Percentiles rank a stretch among this genome's conserved stretches.
Evolutionary conservation across 1,140 invertebrate species (phyloP).

Genomic region (Papilio machaon): DNA sequence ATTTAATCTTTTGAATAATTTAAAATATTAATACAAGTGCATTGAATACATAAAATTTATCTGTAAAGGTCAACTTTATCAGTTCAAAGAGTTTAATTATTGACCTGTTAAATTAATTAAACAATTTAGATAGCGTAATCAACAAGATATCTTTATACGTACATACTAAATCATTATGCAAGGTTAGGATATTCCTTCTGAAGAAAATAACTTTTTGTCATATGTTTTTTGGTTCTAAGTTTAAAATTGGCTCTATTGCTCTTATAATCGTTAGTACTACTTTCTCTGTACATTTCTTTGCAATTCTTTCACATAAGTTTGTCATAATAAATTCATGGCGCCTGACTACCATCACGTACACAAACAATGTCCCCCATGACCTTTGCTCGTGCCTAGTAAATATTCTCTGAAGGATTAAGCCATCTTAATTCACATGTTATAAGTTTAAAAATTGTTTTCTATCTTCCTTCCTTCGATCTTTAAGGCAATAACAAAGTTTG

Average conservation of each 20-base stretch:
- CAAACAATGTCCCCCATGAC: background rate
- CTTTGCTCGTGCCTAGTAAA: background rate
- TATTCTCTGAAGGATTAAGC: background rate
- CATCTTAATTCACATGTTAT: too few relatives aligned
- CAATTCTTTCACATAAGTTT: background rate
- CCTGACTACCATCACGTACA: background rate
- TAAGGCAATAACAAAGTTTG: too few relatives aligned
- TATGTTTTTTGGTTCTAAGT: too few relatives aligned
- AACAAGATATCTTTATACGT: background rate
- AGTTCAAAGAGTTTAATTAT: background rate
- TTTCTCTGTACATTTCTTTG: background rate
- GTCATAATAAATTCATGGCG: background rate
- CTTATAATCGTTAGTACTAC: background rate
- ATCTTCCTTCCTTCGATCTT: too few relatives aligned
- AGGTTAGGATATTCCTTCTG: too few relatives aligned
- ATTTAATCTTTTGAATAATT: background rate
- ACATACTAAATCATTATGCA: too few relatives aligned
- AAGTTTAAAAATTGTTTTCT: too few relatives aligned
- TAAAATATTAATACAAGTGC: background rate
- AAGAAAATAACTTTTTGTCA: too few relatives aligned
- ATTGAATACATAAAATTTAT: background rate
- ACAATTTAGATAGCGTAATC: background rate
- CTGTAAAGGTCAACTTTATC: background rate
- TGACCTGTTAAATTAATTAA: constrained; percentile 11
- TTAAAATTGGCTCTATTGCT: too few relatives aligned